Base-by-base conservation (phyloP, 1,140 invertebrate genomes). In the Medauroidea extradentata region DNA sequence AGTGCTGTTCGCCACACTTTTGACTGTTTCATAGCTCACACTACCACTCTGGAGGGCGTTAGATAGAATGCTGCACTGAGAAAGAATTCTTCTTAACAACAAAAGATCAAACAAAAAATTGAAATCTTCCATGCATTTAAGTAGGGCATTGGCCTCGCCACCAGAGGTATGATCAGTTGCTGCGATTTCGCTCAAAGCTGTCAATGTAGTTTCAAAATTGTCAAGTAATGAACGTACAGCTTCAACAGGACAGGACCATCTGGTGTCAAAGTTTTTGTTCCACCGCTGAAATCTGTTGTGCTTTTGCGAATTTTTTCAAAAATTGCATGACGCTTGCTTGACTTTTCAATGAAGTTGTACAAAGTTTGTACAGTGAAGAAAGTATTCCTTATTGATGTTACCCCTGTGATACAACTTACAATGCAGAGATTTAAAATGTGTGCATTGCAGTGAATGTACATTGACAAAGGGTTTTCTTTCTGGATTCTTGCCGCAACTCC, bases 361-460 rank as follows among this genome's bases (percentile, higher is more conserved):
- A 34, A 34, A 34, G 29, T 34, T 34, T 34, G 29, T 34, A 34
- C 29, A 34, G 29, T 34, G 29, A 11, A 34, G 11, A 34, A 34
- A 34, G 29, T 34, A 34, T 34, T 34, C 29, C 29, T 34, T 34
- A 34, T n/a, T 34, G 29, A 34, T 34, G 29, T 34, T 34, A 34
- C 29, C 29, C 29, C 29, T 34, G 29, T 34, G 29, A 4, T 7
- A 34, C 29, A 11, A 34, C 29, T 34, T 34, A 34, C 29, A 34
- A 34, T 34, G 29, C 29, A 18, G 29, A 60, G 51, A 56, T 57
- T 60, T 41, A 55, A 38, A 27, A 49, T 38, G 55, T 60, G 52
- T 16, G 52, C 58, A 39, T 60, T 24, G 29, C 52, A 53, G 29
- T 53, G 52, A 53, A 53, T 53, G 46, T 56, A 59, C 57, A 58